A percentile compares a stretch with the other conserved stretches of the same genome.
Evolutionary conservation across 2,797 vertebrate species (phyloP).

Genomic region (Enteromius viviparus): DNA sequence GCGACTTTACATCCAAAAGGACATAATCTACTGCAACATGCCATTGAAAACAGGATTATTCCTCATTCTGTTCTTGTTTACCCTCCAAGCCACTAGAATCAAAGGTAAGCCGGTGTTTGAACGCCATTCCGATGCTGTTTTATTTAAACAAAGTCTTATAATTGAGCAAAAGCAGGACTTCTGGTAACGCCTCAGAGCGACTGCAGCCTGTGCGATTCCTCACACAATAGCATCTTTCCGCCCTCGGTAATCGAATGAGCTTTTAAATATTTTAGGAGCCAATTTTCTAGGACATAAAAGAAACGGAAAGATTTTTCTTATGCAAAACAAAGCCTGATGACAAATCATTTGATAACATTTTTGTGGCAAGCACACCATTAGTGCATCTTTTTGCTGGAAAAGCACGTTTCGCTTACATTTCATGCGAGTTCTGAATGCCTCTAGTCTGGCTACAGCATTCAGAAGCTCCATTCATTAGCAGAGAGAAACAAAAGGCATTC

Average conservation of each 20-base stretch:
- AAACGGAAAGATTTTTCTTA: not conserved
- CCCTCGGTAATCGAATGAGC: not conserved
- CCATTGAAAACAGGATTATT: conserved; percentile 84
- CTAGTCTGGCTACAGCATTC: conserved; percentile 60
- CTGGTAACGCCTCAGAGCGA: conserved; percentile 6
- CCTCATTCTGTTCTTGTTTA: conserved; percentile 84
- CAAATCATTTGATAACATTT: conserved; percentile 12
- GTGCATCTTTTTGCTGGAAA: conserved; percentile 2
- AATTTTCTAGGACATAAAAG: conserved; percentile 25
- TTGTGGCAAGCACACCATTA: conserved; percentile 2
- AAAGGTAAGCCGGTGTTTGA: conserved; percentile 84
- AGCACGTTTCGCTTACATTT: conserved; percentile 16
- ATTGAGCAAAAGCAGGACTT: conserved; percentile 36
- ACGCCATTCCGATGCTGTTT: conserved; percentile 29
- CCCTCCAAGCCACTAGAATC: conserved; percentile 83
- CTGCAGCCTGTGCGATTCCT: not conserved
- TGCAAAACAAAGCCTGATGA: not conserved
- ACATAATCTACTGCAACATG: conserved; percentile 79
- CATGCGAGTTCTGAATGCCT: conserved; percentile 26
- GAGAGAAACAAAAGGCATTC: conserved; percentile 79
- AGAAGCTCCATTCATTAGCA: conserved; percentile 75
- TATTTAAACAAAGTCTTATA: conserved; percentile 38
- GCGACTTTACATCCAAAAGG: conserved; percentile 60
- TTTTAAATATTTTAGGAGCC: conserved; percentile 33
- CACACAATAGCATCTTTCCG: conserved; percentile 5